Evolutionary conservation across 1,140 invertebrate genomes (phyloP), one percentile per base, ranked within the genome.

Genomic region (Grapholita molesta): DNA sequence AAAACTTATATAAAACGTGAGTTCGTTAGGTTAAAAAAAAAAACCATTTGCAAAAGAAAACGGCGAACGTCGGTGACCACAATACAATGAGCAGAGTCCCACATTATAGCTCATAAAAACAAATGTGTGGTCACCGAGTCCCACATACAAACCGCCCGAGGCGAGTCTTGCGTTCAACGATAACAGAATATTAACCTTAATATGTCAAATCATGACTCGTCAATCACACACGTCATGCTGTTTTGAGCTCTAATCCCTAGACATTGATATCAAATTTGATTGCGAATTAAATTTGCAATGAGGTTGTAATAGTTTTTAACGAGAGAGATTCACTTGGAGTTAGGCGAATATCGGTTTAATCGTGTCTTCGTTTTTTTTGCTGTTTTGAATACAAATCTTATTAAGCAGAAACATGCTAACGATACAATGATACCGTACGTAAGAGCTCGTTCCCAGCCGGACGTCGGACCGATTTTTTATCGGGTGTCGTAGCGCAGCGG

Each of bases 161-260:
- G 23, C 24, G 55, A 11, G 1, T 15, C 21, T 2, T 3, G 28
- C 28, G n/a, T 28, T 28, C 30, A 30, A 24, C 21, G 21, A 28
- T 42, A 57, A 57, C 11, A 32, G 11, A 55, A 61, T 61, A 18
- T 52, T 52, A 32, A 61, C 55, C 28, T 61, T 61, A 15, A 61
- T 61, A 28, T 61, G 24, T 32, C 15, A 3, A 25, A 25, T 57
- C 23, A 25, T 61, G 55, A 61, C 24, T 61, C 55, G 55, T 8
- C 55, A 28, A 15, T n/a, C 30, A n/a, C 15, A 23, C n/a, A 32
- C 18, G 55, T 8, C 55, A 30, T 21, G 1, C 42, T 6, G 3
- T 48, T 48, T 21, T 48, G 7, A 9, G 21, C 18, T 48, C 18
- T 21, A 18, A 48, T 18, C 18, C 42, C 9, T 48, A 7, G 9